Conservation (phyloP, 2,888 invertebrate species). For the Trichogramma dendrolimi region DNA sequence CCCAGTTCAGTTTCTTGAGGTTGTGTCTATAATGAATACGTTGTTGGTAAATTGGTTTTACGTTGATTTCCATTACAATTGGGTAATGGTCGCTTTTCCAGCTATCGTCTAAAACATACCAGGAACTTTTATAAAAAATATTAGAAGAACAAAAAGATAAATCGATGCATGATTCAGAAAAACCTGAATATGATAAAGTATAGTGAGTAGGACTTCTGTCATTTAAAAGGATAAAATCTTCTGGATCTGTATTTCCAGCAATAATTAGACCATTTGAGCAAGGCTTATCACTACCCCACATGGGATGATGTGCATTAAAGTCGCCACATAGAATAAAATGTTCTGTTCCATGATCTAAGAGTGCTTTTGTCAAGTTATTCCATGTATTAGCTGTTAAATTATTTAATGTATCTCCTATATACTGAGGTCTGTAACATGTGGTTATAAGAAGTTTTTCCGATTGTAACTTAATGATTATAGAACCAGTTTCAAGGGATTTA, state of each 20-base stretch:
- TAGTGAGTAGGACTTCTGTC: not conserved
- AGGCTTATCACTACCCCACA: too few relatives aligned
- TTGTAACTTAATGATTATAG: not conserved
- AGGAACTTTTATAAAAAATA: not conserved
- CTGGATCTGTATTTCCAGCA: not conserved
- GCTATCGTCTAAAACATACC: not conserved
- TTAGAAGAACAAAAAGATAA: not conserved
- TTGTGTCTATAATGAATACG: conserved; percentile 6
- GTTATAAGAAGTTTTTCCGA: conserved; percentile 9
- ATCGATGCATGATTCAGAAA: conserved; percentile 6
- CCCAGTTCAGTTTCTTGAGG: not conserved
- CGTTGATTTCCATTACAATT: conserved; percentile 5
- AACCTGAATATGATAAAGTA: not conserved
- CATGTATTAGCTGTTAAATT: not conserved
- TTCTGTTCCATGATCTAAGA: not conserved
- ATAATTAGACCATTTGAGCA: too few relatives aligned
- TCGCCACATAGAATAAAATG: not conserved
- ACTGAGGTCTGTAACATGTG: conserved; percentile 11
- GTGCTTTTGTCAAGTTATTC: not conserved
- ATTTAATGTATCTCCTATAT: not conserved
- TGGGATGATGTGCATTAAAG: too few relatives aligned
- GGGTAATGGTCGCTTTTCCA: conserved; percentile 15
- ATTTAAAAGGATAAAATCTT: conserved; percentile 3
- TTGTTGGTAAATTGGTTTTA: not conserved
- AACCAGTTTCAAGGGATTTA: conserved; percentile 1